A percentile compares a stretch with the other conserved stretches of the same genome.
Evolutionary conservation across 2,888 invertebrate species (phyloP).

Genomic region (Ichneumoninae sp.): DNA sequence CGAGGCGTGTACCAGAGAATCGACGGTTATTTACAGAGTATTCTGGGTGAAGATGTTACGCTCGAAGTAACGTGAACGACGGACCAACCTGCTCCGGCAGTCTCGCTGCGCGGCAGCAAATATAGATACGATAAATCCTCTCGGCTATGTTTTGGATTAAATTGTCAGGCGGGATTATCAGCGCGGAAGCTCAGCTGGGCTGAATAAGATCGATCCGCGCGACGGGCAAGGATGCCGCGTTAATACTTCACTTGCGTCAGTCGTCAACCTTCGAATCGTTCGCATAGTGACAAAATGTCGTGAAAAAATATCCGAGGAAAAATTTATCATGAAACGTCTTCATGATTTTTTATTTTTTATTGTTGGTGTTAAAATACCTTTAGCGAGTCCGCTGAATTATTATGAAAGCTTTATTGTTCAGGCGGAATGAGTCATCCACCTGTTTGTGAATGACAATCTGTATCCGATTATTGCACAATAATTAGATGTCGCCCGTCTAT

Average conservation of each 20-base stretch:
- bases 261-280: not conserved
- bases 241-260: not conserved
- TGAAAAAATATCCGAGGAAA: not conserved
- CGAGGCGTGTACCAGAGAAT: slow-evolving; percentile 41
- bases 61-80: slow-evolving; percentile 48
- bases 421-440: too few species aligned
- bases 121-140: slow-evolving; percentile 10
- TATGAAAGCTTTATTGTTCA: too few species aligned
- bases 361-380: too few species aligned
- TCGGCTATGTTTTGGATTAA: slow-evolving; percentile 20
- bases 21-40: slow-evolving; percentile 61
- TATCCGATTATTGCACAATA: too few species aligned
- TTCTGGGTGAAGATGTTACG: slow-evolving; percentile 56
- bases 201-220: not conserved
- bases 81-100: not conserved
- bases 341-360: too few species aligned
- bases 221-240: not conserved
- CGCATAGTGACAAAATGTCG: not conserved
- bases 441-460: too few species aligned
- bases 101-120: slow-evolving; percentile 20
- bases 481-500: too few species aligned
- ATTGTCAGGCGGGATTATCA: slow-evolving; percentile 20
- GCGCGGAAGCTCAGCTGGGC: not conserved
- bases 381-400: too few species aligned
- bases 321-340: too few species aligned